These are phyloP conservation scores for Dunckerocampus dactyliophorus DNA, from an alignment of 2,113 vertebrate species.

Conservation along the genomic window DNA sequence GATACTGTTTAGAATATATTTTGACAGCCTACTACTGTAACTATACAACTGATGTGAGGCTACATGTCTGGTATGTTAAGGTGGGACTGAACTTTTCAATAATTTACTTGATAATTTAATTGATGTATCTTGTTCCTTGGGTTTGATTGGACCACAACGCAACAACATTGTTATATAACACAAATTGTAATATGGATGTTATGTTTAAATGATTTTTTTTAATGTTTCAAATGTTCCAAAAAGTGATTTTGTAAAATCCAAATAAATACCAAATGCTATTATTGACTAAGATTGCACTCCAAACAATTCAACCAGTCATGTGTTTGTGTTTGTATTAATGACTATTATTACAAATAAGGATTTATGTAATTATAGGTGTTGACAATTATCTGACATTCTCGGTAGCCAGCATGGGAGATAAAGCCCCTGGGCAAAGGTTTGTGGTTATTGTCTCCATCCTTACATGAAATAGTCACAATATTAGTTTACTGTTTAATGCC, in stretches of 20 bases:
- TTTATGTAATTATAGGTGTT: not conserved
- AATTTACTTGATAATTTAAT: slow-evolving; percentile 58
- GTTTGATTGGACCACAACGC: slow-evolving; percentile 17
- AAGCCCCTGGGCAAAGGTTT: not conserved
- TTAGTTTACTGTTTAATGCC: no score
- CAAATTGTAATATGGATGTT: slow-evolving; percentile 34
- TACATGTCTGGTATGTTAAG: slow-evolving; percentile 38
- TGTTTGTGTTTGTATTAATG: slow-evolving; percentile 29
- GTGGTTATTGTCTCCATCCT: not conserved
- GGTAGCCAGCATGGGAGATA: not conserved
- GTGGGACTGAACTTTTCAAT: slow-evolving; percentile 45
- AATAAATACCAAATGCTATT: slow-evolving; percentile 48
- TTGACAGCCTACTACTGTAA: slow-evolving; percentile 64
- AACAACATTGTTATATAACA: slow-evolving; percentile 30
- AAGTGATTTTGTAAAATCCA: slow-evolving; percentile 26
- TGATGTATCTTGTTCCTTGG: slow-evolving; percentile 35
- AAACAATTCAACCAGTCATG: slow-evolving; percentile 53
- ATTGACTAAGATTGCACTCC: slow-evolving; percentile 41
- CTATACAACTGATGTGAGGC: slow-evolving; percentile 63
- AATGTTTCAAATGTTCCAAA: slow-evolving; percentile 37
- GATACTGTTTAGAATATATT: slow-evolving; percentile 51
- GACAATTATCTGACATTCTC: not conserved
- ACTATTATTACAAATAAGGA: no score
- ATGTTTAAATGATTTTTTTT: slow-evolving; percentile 29
- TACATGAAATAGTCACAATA: no score